Evolutionary conservation across 2,113 vertebrate genomes (phyloP).

Genomic region (Xenotilapia flavipinnis): DNA sequence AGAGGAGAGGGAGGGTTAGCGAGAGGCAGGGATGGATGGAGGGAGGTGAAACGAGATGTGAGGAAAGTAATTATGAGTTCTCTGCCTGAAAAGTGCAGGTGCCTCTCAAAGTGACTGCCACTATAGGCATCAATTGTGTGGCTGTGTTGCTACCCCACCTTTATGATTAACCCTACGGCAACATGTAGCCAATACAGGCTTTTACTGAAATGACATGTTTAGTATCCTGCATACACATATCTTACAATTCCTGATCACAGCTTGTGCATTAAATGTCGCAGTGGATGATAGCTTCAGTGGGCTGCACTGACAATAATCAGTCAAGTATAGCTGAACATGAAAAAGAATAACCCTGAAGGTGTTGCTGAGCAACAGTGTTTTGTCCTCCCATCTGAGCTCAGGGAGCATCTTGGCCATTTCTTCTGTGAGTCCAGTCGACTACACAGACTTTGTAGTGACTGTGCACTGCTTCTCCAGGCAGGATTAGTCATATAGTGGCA

Average conservation of each 20-base stretch:
- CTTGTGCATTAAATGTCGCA: not conserved
- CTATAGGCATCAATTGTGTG: not conserved
- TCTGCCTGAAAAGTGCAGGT: constrained; percentile 58
- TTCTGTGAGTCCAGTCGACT: not conserved
- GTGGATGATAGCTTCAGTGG: not conserved
- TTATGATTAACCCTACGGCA: not conserved
- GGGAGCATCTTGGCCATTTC: not conserved
- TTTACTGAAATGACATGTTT: not conserved
- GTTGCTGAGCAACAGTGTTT: constrained; percentile 53
- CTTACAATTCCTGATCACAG: not conserved
- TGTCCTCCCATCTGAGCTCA: not conserved
- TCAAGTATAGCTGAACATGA: not conserved
- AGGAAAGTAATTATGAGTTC: constrained; percentile 43
- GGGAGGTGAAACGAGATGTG: constrained; percentile 33
- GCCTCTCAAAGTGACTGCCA: constrained; percentile 12
- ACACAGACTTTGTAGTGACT: not conserved
- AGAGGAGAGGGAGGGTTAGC: not conserved
- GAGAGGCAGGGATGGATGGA: not conserved
- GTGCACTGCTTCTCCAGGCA: not conserved
- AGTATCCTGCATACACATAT: not conserved
- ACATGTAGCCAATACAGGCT: not conserved
- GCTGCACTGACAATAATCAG: not conserved
- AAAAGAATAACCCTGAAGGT: not conserved
- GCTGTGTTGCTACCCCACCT: not conserved
- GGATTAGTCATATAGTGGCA: not conserved